Conservation (phyloP, 1,140 invertebrate genomes). For the Eumeta japonica region DNA sequence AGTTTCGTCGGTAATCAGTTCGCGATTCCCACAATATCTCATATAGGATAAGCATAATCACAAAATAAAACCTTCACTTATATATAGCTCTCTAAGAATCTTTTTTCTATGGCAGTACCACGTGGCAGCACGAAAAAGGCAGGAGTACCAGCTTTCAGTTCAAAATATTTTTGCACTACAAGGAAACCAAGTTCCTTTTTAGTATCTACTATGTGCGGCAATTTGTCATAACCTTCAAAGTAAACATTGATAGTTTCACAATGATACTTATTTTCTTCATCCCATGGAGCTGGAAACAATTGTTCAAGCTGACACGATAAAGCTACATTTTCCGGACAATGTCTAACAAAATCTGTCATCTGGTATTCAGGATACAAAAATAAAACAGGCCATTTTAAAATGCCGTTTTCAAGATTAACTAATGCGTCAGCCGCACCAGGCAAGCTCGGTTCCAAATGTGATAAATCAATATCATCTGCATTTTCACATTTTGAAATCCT, state of each 20-base stretch:
- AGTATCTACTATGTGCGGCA: constrained; percentile 64
- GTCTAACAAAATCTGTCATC: constrained; percentile 59
- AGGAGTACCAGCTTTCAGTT: constrained; percentile 42
- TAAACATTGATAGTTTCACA: constrained; percentile 71
- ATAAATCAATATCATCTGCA: constrained; percentile 48
- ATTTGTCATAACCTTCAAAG: constrained; percentile 72
- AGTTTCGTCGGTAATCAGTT: too few relatives aligned
- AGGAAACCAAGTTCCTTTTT: constrained; percentile 64
- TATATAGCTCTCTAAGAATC: constrained; percentile 35
- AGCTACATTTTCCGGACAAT: constrained; percentile 64
- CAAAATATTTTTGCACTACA: constrained; percentile 64
- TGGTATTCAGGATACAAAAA: constrained; percentile 43
- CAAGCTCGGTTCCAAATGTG: constrained; percentile 62
- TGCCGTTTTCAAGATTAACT: constrained; percentile 76
- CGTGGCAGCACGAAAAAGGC: constrained; percentile 38
- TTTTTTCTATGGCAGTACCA: constrained; percentile 30
- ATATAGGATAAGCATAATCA: too few relatives aligned
- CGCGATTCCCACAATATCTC: too few relatives aligned
- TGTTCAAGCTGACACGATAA: constrained; percentile 37
- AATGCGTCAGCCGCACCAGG: constrained; percentile 61
- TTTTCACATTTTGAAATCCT: constrained; percentile 42
- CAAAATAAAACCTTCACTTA: too few relatives aligned
- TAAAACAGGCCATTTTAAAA: constrained; percentile 51
- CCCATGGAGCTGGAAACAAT: constrained; percentile 78
- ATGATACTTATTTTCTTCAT: constrained; percentile 69